A percentile compares a stretch with the other conserved stretches of the same genome.
These are phyloP conservation scores for Cisticola juncidis DNA, from an alignment of 2,113 vertebrate species.

Conservation along the genomic window DNA sequence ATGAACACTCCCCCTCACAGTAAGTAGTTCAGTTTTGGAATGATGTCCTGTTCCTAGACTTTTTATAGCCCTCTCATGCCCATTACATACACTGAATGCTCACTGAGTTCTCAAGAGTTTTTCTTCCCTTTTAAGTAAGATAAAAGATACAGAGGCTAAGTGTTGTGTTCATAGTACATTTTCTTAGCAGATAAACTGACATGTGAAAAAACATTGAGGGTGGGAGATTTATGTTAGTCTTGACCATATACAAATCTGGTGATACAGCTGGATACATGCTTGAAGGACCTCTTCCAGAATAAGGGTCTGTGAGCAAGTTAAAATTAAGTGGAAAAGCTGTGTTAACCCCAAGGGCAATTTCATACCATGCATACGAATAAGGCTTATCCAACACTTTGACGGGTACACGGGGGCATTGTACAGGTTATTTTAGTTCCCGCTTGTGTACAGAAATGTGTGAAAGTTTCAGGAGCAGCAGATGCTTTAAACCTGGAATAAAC, in stretches of 20 bases:
- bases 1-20: constrained; percentile 19
- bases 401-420: background rate
- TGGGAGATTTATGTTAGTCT: background rate
- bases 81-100: background rate
- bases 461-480: background rate
- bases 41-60: background rate
- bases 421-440: background rate
- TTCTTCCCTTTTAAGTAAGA: constrained; percentile 30
- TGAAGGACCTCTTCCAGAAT: background rate
- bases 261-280: background rate
- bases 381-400: background rate
- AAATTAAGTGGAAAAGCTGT: constrained; percentile 21
- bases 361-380: background rate
- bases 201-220: background rate
- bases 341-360: background rate
- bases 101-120: background rate
- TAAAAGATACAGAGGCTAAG: background rate
- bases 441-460: background rate
- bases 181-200: constrained; percentile 9
- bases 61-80: background rate
- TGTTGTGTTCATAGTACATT: background rate
- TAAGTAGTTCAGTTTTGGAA: constrained; percentile 24
- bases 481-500: background rate
- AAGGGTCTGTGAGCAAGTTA: background rate
- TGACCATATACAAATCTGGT: background rate